Evolutionary conservation across 2,888 invertebrate genomes (phyloP).

Genomic region (Prostheceraeus crozeri): DNA sequence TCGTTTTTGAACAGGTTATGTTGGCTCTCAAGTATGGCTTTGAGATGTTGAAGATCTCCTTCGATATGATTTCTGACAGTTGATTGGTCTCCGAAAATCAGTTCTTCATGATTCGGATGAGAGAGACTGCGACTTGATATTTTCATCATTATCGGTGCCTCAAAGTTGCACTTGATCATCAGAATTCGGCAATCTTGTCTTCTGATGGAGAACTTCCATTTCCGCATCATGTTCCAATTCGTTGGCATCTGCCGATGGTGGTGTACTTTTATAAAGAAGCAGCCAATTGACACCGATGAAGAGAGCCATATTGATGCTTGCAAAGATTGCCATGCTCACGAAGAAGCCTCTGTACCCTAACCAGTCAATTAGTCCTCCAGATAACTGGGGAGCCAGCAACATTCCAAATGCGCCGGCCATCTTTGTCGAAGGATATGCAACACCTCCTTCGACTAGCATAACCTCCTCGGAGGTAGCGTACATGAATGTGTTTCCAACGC

Average conservation of each 20-base stretch:
- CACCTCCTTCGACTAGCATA: conserved; percentile 35
- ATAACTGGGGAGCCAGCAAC: conserved; percentile 38
- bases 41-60: too few species aligned
- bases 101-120: too few species aligned
- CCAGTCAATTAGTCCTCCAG: conserved; percentile 36
- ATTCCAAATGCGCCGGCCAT: conserved; percentile 38
- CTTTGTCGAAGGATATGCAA: conserved; percentile 38
- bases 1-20: too few species aligned
- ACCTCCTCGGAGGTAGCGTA: conserved; percentile 39
- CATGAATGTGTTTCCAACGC: conserved; percentile 35
- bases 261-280: neutral
- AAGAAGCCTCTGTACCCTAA: conserved; percentile 37
- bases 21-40: too few species aligned
- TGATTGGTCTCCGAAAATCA: too few species aligned
- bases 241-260: neutral
- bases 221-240: too few species aligned
- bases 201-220: too few species aligned
- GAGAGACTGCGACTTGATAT: too few species aligned
- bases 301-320: conserved; percentile 28
- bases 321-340: conserved; percentile 23
- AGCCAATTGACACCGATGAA: conserved; percentile 26
- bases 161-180: too few species aligned
- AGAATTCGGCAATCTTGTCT: too few species aligned
- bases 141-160: too few species aligned
- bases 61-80: too few species aligned